phyloP scores from a whole-genome alignment of 2,888 invertebrate genomes.

The Seira ritae region DNA sequence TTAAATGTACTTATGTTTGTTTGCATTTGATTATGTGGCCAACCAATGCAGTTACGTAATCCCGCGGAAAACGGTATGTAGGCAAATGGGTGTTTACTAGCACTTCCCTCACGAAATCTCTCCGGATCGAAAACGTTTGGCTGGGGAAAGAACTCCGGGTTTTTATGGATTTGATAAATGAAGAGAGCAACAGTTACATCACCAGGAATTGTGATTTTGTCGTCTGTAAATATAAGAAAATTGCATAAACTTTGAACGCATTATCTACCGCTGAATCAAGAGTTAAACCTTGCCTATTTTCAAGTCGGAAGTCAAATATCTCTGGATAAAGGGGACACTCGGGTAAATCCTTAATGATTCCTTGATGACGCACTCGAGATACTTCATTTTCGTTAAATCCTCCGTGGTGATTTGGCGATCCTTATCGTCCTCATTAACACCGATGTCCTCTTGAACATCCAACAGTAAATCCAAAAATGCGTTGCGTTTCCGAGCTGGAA shows the following conservation, averaged over 20 bases:
- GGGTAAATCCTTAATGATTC: slow-evolving; percentile 76
- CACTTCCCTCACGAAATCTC: slow-evolving; percentile 77
- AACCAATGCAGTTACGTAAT: slow-evolving; percentile 74
- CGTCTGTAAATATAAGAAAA: slow-evolving; percentile 32
- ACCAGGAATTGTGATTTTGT: slow-evolving; percentile 44
- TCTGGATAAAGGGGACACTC: slow-evolving; percentile 75
- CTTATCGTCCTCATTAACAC: slow-evolving; percentile 67
- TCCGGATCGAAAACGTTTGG: slow-evolving; percentile 79
- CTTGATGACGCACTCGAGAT: slow-evolving; percentile 76
- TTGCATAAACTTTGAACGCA: not conserved
- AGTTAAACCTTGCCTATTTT: slow-evolving; percentile 69
- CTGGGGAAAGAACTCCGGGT: slow-evolving; percentile 77
- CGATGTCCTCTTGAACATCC: slow-evolving; percentile 76
- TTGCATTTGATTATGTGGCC: too few species aligned
- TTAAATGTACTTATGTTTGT: too few species aligned
- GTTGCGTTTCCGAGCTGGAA: slow-evolving; percentile 74
- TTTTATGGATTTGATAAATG: slow-evolving; percentile 55
- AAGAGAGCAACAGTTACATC: slow-evolving; percentile 51
- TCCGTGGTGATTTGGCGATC: slow-evolving; percentile 76
- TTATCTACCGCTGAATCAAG: not conserved
- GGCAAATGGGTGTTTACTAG: slow-evolving; percentile 75
- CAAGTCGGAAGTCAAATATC: slow-evolving; percentile 74
- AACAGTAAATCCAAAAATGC: slow-evolving; percentile 79
- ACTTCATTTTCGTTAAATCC: slow-evolving; percentile 76
- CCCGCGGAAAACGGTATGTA: slow-evolving; percentile 77